phyloP scores from a whole-genome alignment of 1,140 invertebrate genomes.

The Sitodiplosis mosellana region DNA sequence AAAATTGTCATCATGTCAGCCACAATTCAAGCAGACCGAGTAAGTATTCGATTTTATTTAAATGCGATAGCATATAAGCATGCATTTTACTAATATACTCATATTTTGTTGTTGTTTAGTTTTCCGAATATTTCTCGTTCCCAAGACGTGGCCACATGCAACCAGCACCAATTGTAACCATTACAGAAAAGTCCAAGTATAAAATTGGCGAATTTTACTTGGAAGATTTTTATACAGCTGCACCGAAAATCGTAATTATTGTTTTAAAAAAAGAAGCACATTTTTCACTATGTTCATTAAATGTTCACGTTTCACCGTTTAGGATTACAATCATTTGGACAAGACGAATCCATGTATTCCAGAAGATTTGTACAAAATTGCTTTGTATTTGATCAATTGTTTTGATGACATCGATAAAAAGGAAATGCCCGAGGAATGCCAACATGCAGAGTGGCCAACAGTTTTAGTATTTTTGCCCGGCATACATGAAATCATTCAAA shows the following conservation, averaged over 20 bases:
- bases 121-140: conserved; percentile 52
- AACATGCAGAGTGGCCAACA: conserved; percentile 29
- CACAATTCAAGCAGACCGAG: conserved; percentile 47
- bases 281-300: too few relatives aligned
- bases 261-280: too few relatives aligned
- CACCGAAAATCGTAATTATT: background rate
- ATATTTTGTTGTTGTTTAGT: conserved; percentile 25
- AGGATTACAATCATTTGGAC: conserved; percentile 13
- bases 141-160: conserved; percentile 24
- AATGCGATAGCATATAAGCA: too few relatives aligned
- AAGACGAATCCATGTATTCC: conserved; percentile 31
- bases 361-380: conserved; percentile 32
- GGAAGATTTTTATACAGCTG: conserved; percentile 31
- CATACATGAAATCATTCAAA: conserved; percentile 53
- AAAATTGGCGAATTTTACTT: conserved; percentile 48
- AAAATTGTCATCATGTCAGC: conserved; percentile 81
- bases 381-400: conserved; percentile 40
- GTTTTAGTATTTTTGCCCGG: conserved; percentile 81
- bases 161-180: conserved; percentile 34
- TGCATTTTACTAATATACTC: too few relatives aligned
- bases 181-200: conserved; percentile 31
- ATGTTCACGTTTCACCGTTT: too few relatives aligned
- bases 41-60: background rate
- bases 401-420: conserved; percentile 49
- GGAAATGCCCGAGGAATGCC: conserved; percentile 30